Evolutionary conservation across 2,888 invertebrate genomes (phyloP).

Genomic region (Stenodera caucasica): DNA sequence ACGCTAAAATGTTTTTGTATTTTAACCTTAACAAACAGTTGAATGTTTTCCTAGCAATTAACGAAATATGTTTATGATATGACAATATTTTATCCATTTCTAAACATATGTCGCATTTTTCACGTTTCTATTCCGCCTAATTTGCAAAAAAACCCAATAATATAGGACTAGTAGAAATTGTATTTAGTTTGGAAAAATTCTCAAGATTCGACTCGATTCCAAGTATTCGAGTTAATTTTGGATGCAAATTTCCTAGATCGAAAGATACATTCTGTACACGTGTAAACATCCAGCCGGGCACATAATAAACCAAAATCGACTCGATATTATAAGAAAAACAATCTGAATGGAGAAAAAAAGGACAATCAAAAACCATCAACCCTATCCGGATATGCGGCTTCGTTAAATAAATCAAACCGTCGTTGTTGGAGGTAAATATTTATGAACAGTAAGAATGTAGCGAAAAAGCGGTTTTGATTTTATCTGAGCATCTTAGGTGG

Average conservation of each 20-base stretch:
- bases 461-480: conserved; percentile 48
- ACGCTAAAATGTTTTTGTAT: conserved; percentile 42
- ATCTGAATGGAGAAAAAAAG: no score
- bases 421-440: conserved; percentile 46
- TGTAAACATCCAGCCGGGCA: conserved; percentile 38
- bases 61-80: conserved; percentile 47
- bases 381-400: conserved; percentile 45
- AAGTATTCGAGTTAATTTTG: no score
- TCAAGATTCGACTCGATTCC: background rate
- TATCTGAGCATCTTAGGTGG: conserved; percentile 42
- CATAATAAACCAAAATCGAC: conserved; percentile 36
- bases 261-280: conserved; percentile 34
- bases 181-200: no score
- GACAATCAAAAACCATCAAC: conserved; percentile 39
- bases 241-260: conserved; percentile 17
- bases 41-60: conserved; percentile 50
- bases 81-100: conserved; percentile 49
- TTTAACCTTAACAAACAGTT: conserved; percentile 44
- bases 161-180: no score
- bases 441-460: conserved; percentile 49
- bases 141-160: background rate
- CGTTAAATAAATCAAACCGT: conserved; percentile 50
- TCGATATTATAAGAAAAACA: conserved; percentile 24
- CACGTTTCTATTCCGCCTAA: conserved; percentile 1
- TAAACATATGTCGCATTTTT: conserved; percentile 46